phyloP scores from a whole-genome alignment of 2,888 invertebrate species.

The Philhelius pedissequus region DNA sequence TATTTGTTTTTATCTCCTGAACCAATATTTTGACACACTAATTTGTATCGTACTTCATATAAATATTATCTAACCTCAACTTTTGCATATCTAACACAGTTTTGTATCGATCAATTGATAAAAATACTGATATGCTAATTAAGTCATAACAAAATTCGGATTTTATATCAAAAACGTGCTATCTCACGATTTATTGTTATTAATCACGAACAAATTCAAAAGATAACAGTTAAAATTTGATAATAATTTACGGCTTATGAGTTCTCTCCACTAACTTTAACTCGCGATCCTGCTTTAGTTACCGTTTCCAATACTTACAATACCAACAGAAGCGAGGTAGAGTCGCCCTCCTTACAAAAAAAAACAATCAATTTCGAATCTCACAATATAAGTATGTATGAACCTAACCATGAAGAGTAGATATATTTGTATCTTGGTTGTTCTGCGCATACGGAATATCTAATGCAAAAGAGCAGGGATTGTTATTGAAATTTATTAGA shows the following conservation, averaged over 20 bases:
- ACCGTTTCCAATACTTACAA: background rate
- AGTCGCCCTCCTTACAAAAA: background rate
- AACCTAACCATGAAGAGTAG: no score
- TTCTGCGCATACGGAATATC: background rate
- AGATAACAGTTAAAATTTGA: background rate
- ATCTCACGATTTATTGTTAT: background rate
- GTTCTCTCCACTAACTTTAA: background rate
- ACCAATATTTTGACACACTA: background rate
- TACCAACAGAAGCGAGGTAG: background rate
- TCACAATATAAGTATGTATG: background rate
- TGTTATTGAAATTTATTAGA: conserved; percentile 8
- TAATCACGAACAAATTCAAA: background rate
- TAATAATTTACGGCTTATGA: conserved; percentile 1
- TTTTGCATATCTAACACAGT: no score
- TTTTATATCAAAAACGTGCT: background rate
- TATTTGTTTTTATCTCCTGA: no score
- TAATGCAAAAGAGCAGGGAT: background rate
- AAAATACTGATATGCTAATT: background rate
- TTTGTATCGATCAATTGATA: background rate
- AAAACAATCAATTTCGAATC: conserved; percentile 3
- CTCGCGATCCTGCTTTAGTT: background rate
- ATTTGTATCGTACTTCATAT: background rate
- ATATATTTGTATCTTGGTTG: background rate
- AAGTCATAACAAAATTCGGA: background rate
- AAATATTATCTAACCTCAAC: background rate